Base-by-base conservation (phyloP, 2,888 invertebrate genomes). In the Ophion slaviceki region DNA sequence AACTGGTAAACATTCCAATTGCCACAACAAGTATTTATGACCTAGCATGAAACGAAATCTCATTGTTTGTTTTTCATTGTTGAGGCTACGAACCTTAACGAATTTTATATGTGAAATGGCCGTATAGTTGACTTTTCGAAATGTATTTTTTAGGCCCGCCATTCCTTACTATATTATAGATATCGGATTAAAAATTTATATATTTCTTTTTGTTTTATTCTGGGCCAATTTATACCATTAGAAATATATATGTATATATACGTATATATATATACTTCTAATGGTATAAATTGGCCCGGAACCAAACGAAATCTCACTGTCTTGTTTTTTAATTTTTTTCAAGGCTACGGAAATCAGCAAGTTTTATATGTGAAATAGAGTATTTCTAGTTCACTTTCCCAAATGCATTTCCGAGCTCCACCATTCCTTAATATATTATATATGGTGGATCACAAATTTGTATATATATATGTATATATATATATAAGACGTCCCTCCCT, bases 381-480 rank as follows among this genome's bases (percentile, higher is more conserved):
- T 53, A 17, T 17, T 2, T 2, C 11, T 53, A 70, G 47, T 70
- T 17, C 4, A 70, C 32, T 20, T 53, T 66, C 28, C 36, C 4
- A 53, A 76, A 53, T 76, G 47, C 53, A 64, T 66, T 53, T 28
- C 66, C 17, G 36, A 76, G 28, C 4, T 14, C 20, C n/a, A 2
- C 11, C 36, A 72, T 82, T 74, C n/a, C 36, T 47, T 66, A 36
- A 61, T 68, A 78, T 82, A 77, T 68, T 24, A 59, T 47, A 11
- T 0, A 20, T 28, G 17, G 3, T n/a, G 5, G 28, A 45, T 53
- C 53, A 28, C 28, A n/a, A 70, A 28, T 45, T 45, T 24, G 5
- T 53, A 17, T 11, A 24, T 24, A 24, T 24, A 24, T 24, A 24
- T 24, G 1, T 24, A 14, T 53, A 14, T 11, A 64, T 62, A 53